Percentiles rank a stretch among this genome's conserved stretches.
These are phyloP conservation scores for Agonopterix arenella DNA, from an alignment of 2,888 invertebrate species.

Conservation along the genomic window DNA sequence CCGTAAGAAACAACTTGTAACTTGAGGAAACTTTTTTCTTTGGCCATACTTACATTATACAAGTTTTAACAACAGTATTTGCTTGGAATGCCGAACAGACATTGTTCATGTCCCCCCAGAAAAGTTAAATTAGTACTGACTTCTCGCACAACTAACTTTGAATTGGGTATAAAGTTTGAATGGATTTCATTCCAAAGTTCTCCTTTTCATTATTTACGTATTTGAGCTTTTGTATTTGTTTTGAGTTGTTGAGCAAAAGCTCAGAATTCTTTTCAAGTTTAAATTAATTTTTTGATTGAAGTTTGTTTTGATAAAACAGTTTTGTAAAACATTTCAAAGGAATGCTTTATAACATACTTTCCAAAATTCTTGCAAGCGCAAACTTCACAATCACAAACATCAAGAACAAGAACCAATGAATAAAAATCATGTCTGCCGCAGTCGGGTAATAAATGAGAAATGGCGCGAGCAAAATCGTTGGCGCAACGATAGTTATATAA, in stretches of 20 bases:
- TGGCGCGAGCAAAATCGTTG: slow-evolving; percentile 19
- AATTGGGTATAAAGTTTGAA: slow-evolving; percentile 49
- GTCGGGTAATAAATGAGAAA: slow-evolving; percentile 17
- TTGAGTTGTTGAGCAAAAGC: slow-evolving; percentile 26
- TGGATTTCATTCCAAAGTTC: slow-evolving; percentile 57
- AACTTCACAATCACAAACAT: no score
- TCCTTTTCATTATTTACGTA: slow-evolving; percentile 51
- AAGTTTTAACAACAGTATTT: no score
- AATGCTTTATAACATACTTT: no score
- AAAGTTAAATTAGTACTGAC: slow-evolving; percentile 46
- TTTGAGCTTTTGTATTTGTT: slow-evolving; percentile 52
- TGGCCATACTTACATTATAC: no score
- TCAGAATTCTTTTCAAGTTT: slow-evolving; percentile 40
- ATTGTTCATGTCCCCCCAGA: slow-evolving; percentile 24
- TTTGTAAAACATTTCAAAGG: no score
- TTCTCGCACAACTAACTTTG: slow-evolving; percentile 36
- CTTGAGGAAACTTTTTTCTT: no score
- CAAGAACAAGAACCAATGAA: not conserved
- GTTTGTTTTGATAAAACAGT: no score
- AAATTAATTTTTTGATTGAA: slow-evolving; percentile 28
- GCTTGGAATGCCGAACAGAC: slow-evolving; percentile 1
- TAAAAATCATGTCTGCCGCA: slow-evolving; percentile 9
- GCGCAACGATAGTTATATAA: slow-evolving; percentile 16
- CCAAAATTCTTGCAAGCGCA: no score
- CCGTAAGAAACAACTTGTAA: no score